Conservation (phyloP, 2,113 vertebrate genomes). For the Microtus oregoni region DNA sequence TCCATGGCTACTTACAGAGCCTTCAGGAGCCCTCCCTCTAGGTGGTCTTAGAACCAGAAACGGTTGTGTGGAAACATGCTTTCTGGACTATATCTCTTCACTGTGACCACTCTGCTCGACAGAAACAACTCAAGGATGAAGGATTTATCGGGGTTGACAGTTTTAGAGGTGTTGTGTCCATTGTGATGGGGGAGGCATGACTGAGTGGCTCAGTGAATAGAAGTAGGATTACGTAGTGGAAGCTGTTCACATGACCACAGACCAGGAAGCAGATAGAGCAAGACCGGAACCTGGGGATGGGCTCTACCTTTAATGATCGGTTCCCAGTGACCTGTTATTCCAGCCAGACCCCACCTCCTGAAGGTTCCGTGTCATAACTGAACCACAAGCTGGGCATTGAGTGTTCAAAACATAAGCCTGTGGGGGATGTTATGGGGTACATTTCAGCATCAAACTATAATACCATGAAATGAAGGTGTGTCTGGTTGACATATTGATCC, state of each 20-base stretch:
- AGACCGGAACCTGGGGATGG: neutral
- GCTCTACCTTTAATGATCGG: neutral
- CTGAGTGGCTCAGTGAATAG: neutral
- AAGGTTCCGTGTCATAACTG: neutral
- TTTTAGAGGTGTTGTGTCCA: neutral
- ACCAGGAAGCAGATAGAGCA: neutral
- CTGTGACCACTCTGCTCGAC: neutral
- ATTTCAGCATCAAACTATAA: neutral
- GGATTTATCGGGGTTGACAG: neutral
- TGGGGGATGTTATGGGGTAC: rapidly evolving
- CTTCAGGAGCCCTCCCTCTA: neutral
- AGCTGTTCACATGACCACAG: neutral
- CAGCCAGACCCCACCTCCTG: neutral
- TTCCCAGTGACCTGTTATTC: neutral
- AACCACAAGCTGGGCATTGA: neutral
- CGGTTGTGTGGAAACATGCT: neutral
- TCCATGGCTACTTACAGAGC: neutral
- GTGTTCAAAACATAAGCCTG: neutral
- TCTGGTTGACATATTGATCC: rapidly evolving
- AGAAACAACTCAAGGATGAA: neutral
- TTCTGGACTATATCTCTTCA: neutral
- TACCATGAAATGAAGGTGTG: neutral
- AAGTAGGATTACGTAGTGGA: neutral
- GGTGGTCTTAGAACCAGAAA: neutral
- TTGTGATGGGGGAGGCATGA: neutral